Evolutionary conservation across 2,888 invertebrate species (phyloP), one percentile per base, ranked within the genome.

Genomic region (Pristionchus entomophagus): DNA sequence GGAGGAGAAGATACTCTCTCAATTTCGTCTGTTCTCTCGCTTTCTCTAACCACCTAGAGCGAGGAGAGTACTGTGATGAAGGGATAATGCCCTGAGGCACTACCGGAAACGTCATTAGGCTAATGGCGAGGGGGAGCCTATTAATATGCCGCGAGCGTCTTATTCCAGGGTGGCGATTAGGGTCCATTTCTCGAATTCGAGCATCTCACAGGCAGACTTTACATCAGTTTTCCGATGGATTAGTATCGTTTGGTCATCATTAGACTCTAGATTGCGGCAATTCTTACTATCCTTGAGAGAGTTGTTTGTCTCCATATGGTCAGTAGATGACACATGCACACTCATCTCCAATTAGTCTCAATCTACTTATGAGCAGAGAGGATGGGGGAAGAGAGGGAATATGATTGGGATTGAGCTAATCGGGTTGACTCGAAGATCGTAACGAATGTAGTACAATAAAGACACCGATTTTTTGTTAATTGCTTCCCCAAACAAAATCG

Each of bases 31-130:
- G n/a, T n/a, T n/a, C n/a, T n/a, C n/a, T 59, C 26, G 59, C 14
- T 29, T 59, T 12, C 59, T 29, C 29, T 59, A 19, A 22, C 51
- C 51, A 12, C 1, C 22, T 17, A 51, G 19, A 0, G 51, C 17
- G 51, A 17, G 4, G 19, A 17, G 3, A 19, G 6, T 3, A 51
- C 22, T 2, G 6, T 22, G 19, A 14, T 17, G 22, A 22, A 22
- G 29, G 32, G 14, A 65, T 65, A 65, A 35, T 35, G 45, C 73
- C n/a, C 69, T 45, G 45, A 45, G 45, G 45, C 8, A n/a, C 32
- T 14, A 45, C 41, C 19, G 8, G 73, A 73, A 73, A 73, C 45
- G 26, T 73, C 73, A 73, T 73, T 41, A 73, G 73, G 73, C 73
- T 41, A 73, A 73, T 73, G 45, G 65, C 6, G 14, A 45, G n/a